phyloP scores from a whole-genome alignment of 2,888 invertebrate genomes.

The Neocrepidodera transversa region DNA sequence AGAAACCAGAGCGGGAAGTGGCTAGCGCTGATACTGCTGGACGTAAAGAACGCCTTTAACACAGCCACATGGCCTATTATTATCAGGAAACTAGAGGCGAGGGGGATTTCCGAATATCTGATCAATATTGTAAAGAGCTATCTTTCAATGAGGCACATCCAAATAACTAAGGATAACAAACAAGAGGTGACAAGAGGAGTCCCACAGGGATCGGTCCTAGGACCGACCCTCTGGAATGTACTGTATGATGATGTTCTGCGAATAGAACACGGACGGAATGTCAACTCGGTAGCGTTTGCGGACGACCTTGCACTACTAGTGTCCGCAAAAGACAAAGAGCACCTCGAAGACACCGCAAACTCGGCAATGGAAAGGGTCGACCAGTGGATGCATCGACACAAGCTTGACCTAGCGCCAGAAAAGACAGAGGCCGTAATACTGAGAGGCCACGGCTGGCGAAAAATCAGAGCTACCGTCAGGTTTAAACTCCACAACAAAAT shows the following conservation, averaged over 20 bases:
- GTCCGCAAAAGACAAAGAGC: no score
- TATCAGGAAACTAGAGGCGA: neutral
- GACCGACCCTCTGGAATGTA: neutral
- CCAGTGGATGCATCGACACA: neutral
- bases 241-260: neutral
- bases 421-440: neutral
- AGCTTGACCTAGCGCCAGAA: neutral
- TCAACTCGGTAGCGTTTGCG: neutral
- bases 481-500: neutral
- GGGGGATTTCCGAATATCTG: neutral
- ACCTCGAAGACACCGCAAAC: neutral
- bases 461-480: neutral
- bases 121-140: neutral
- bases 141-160: neutral
- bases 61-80: neutral
- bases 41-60: neutral
- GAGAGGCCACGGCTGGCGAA: neutral
- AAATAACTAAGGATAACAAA: neutral
- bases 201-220: slow-evolving; percentile 1
- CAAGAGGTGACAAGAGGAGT: neutral
- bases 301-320: neutral
- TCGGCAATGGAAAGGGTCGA: neutral
- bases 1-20: neutral
- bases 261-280: neutral
- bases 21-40: neutral